A percentile compares a stretch with the other conserved stretches of the same genome.
Evolutionary conservation across 2,797 vertebrate species (phyloP).

Genomic region (Eulemur rubriventer): DNA sequence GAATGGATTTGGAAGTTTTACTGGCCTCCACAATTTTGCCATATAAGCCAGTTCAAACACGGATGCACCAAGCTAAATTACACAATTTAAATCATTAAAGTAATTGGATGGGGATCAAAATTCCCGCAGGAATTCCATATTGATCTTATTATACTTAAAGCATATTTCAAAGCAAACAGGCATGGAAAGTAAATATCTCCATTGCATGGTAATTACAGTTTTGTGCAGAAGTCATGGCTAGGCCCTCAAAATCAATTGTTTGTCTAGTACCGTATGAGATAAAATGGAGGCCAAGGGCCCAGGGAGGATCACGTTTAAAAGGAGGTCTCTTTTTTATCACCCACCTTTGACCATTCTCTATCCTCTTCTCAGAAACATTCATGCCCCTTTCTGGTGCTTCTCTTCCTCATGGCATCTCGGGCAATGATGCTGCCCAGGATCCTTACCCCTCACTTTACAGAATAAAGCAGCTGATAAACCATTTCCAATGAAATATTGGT

Average conservation of each 20-base stretch:
- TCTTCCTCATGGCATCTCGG: not conserved
- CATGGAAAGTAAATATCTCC: not conserved
- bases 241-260: not conserved
- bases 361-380: not conserved
- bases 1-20: not conserved
- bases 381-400: not conserved
- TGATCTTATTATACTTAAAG: constrained; percentile 1
- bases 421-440: not conserved
- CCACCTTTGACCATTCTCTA: not conserved
- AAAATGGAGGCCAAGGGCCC: not conserved
- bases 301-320: not conserved
- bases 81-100: constrained; percentile 33
- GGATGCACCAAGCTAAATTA: constrained; percentile 14
- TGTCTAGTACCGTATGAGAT: not conserved
- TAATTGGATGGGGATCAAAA: not conserved
- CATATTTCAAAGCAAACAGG: not conserved
- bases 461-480: not conserved
- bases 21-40: not conserved
- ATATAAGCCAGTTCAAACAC: constrained; percentile 22
- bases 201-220: not conserved
- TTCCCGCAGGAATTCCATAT: not conserved
- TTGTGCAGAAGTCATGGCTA: not conserved
- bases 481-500: not conserved
- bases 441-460: not conserved
- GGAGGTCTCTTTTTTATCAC: not conserved